Conservation (phyloP, 1,140 invertebrate genomes). For the Zaprionus inermis region DNA sequence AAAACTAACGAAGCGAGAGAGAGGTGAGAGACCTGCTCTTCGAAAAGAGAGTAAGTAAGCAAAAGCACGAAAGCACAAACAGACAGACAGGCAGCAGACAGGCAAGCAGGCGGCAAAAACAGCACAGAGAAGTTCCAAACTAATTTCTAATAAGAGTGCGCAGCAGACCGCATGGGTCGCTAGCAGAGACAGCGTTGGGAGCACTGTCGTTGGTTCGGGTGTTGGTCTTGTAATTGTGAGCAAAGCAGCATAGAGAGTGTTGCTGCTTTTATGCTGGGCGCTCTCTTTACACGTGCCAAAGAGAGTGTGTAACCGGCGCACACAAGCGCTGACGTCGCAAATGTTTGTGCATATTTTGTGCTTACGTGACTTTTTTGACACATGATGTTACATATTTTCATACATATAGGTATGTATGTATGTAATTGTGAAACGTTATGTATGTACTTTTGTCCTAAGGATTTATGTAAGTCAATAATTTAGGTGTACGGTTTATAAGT, state of each 20-base stretch:
- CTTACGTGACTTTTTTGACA: conserved; percentile 54
- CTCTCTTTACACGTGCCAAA: conserved; percentile 51
- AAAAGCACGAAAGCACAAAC: conserved; percentile 21
- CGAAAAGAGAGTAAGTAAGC: conserved; percentile 20
- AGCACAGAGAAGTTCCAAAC: conserved; percentile 33
- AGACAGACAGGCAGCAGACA: conserved; percentile 4
- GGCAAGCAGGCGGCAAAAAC: background rate
- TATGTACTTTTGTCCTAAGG: background rate
- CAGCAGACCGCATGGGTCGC: background rate
- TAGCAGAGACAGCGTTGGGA: conserved; percentile 21
- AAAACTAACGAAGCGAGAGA: conserved; percentile 58
- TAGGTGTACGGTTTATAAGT: background rate
- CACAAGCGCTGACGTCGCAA: conserved; percentile 40
- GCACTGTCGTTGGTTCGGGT: background rate
- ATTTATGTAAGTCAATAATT: background rate
- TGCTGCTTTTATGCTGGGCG: conserved; percentile 16
- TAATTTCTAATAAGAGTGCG: conserved; percentile 50
- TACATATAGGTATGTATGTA: background rate
- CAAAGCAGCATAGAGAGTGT: conserved; percentile 1
- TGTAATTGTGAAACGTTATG: background rate
- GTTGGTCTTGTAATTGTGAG: conserved; percentile 49
- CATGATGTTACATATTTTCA: conserved; percentile 21
- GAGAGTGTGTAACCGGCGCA: conserved; percentile 27
- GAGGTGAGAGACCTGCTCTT: conserved; percentile 22
- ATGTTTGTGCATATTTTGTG: conserved; percentile 50